Percentiles rank a stretch among this genome's conserved stretches.
phyloP scores from a whole-genome alignment of 1,140 invertebrate species.

The Diachasma alloeum region DNA sequence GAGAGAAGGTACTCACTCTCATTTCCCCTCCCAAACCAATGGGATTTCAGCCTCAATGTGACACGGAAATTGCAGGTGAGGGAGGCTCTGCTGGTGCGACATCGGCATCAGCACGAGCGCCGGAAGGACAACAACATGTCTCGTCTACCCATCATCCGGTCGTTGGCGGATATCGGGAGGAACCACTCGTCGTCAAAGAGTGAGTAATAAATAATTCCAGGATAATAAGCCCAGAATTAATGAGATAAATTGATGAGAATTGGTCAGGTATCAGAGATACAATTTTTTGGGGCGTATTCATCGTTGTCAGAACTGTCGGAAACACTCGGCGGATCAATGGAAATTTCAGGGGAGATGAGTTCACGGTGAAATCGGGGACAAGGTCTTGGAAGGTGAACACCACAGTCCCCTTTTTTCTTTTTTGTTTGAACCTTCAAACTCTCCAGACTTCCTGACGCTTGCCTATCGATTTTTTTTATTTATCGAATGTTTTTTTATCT shows the following conservation, averaged over 20 bases:
- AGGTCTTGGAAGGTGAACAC: conserved; percentile 6
- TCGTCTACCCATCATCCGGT: conserved; percentile 91
- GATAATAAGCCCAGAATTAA: neutral
- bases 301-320: too few relatives aligned
- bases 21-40: neutral
- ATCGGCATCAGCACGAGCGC: conserved; percentile 94
- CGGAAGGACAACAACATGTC: conserved; percentile 82
- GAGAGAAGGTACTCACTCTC: conserved; percentile 73
- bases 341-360: neutral
- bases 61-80: conserved; percentile 66
- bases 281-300: too few relatives aligned
- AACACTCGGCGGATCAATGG: neutral
- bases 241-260: neutral
- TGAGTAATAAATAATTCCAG: conserved; percentile 68
- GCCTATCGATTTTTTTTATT: neutral
- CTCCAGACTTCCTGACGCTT: too few relatives aligned
- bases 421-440: too few relatives aligned
- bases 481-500: neutral
- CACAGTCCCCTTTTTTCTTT: neutral
- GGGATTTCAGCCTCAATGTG: neutral
- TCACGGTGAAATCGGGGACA: neutral
- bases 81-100: conserved; percentile 88
- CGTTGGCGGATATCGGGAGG: conserved; percentile 94
- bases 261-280: neutral
- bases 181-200: conserved; percentile 96